These are phyloP conservation scores for Lophotis ruficrista DNA, from an alignment of 2,113 vertebrate species.

Conservation along the genomic window DNA sequence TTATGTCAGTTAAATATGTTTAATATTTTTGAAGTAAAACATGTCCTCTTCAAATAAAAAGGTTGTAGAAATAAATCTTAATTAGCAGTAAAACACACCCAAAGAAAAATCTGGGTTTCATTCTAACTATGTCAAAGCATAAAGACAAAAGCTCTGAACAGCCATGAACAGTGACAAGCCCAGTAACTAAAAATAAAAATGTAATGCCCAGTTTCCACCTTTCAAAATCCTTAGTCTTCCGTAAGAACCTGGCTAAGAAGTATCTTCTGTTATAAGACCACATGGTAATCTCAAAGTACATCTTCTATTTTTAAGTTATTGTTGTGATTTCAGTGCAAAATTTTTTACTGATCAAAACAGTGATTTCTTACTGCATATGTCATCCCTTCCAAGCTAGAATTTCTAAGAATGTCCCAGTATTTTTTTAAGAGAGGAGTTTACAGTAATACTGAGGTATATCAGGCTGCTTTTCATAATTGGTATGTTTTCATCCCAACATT, in stretches of 20 bases:
- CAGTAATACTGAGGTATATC: background rate
- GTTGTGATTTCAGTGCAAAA: background rate
- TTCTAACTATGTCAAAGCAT: background rate
- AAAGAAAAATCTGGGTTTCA: background rate
- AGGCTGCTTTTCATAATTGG: background rate
- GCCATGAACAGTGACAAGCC: background rate
- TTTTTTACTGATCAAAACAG: background rate
- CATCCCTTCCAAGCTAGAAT: background rate
- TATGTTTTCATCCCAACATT: background rate
- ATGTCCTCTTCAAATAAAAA: background rate
- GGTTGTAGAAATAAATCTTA: background rate
- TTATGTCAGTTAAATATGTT: background rate
- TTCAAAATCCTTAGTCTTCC: background rate
- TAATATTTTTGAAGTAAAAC: background rate
- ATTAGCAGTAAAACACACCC: background rate
- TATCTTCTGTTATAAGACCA: background rate
- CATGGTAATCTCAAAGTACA: background rate
- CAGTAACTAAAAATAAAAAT: background rate
- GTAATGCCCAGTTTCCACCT: background rate
- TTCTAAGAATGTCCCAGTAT: background rate
- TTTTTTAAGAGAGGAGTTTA: background rate
- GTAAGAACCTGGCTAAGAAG: background rate
- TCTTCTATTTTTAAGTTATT: background rate
- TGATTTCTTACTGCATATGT: background rate
- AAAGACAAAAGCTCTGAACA: background rate